phyloP scores from a whole-genome alignment of 30 jellyfish, hydroid and myxozoan species.

The Aurelia coerulea region DNA sequence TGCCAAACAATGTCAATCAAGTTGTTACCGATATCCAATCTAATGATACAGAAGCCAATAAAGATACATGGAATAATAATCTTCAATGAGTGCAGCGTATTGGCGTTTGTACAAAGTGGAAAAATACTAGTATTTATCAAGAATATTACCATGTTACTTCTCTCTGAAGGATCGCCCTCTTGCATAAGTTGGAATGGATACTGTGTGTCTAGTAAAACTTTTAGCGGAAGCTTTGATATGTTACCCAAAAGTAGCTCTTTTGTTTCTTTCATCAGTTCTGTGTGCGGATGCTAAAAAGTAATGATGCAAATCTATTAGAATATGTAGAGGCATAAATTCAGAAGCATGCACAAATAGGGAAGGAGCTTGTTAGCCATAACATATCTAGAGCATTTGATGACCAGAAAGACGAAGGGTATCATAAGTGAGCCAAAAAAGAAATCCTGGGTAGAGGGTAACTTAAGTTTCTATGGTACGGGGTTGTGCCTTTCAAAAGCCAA shows the following conservation, averaged over 20 bases:
- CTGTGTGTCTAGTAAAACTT: slow-evolving; percentile 43
- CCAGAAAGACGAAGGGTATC: no score
- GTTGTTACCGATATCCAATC: no score
- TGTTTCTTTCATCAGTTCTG: slow-evolving; percentile 71
- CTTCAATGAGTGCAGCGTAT: no score
- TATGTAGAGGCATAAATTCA: neutral
- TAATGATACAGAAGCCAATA: no score
- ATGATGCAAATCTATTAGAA: neutral
- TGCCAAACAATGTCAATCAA: no score
- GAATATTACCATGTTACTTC: slow-evolving; percentile 26
- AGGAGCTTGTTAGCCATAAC: no score
- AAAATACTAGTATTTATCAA: no score
- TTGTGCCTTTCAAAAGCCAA: no score
- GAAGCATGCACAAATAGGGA: neutral
- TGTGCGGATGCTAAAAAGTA: slow-evolving; percentile 85
- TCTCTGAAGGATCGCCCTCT: slow-evolving; percentile 33
- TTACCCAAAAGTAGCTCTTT: slow-evolving; percentile 74
- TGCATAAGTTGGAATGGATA: slow-evolving; percentile 80
- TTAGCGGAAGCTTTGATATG: slow-evolving; percentile 81
- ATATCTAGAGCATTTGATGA: no score
- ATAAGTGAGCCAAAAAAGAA: neutral
- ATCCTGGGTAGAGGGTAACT: neutral
- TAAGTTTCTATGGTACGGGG: no score
- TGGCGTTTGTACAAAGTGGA: no score
- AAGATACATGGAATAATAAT: no score